Conservation (phyloP, 2,888 invertebrate genomes). For the Polymixis lichenea region DNA sequence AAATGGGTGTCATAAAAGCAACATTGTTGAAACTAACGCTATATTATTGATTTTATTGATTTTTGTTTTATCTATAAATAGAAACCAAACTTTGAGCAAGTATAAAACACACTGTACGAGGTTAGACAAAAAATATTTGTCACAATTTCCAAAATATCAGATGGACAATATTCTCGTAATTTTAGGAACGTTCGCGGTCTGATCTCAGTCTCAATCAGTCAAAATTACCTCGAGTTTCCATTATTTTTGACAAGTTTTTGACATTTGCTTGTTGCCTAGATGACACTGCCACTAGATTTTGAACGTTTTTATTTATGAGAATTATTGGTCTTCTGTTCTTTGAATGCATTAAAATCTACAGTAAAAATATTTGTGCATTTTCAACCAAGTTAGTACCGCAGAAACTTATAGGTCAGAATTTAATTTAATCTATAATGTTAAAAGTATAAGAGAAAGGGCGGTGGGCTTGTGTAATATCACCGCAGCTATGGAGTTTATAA, state of each 20-base stretch:
- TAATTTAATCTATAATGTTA: neutral
- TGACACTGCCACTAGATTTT: no score
- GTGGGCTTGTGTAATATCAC: neutral
- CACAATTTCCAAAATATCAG: neutral
- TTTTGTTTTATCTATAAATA: neutral
- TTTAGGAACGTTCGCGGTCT: no score
- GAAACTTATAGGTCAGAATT: neutral
- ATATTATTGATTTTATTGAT: neutral
- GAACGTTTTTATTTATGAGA: no score
- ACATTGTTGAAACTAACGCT: neutral
- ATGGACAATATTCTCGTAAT: no score
- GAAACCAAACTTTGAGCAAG: neutral
- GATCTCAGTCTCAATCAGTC: no score
- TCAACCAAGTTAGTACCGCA: neutral
- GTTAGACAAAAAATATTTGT: no score
- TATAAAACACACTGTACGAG: neutral
- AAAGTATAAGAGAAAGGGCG: neutral
- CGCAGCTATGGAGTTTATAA: neutral
- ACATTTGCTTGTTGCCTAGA: no score
- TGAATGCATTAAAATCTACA: neutral
- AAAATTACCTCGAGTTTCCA: no score
- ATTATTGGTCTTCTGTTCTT: no score
- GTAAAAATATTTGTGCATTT: neutral
- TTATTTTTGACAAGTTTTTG: no score
- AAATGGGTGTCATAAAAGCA: neutral